Evolutionary conservation across 1,140 invertebrate species (phyloP), one percentile per base, ranked within the genome.

Genomic region (Drosophila kanapiae): DNA sequence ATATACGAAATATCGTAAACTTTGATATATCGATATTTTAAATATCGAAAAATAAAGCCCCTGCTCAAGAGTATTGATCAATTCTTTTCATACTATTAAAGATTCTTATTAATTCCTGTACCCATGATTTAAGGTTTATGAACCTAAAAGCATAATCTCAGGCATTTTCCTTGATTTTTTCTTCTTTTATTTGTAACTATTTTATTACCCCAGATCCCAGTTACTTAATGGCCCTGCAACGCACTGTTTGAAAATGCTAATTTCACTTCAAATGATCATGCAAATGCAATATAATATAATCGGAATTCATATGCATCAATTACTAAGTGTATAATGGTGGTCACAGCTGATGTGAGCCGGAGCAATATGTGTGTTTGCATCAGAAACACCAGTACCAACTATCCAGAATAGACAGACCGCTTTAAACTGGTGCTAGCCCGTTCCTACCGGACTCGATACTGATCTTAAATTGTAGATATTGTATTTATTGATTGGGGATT

Each of bases 381-480:
- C 23, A 38, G 51, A 45, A 54, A 54, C 13, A 16, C 29, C 11
- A 18, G 43, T 35, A 58, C 69, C 35, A 72, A 48, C 43, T 71
- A 71, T 48, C 69, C 14, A 29, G 31, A 45, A 18, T 18, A 47
- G 4, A 18, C 10, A 71, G 29, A 72, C 67, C 43, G 68, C 80
- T 63, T 72, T 51, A 43, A 83, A 65, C 75, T 63, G 71, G 61
- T 80, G 56, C 45, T 63, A 67, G 79, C 77, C 81, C 65, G 81
- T 80, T 80, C 48, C 43, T 40, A 67, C 42, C 42, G 16, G 57
- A 27, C 49, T 59, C 13, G 4, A 37, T 23, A 23, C 23, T 14
- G 51, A 54, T 37, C 37, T 7, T 8, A 23, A 54, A 37, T 54
- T 2, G 0, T 5, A 37, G 6, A 31, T 35, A 35, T 18, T 35